Conservation (phyloP, 23 tunicate genomes). For the Diplosoma virens region DNA sequence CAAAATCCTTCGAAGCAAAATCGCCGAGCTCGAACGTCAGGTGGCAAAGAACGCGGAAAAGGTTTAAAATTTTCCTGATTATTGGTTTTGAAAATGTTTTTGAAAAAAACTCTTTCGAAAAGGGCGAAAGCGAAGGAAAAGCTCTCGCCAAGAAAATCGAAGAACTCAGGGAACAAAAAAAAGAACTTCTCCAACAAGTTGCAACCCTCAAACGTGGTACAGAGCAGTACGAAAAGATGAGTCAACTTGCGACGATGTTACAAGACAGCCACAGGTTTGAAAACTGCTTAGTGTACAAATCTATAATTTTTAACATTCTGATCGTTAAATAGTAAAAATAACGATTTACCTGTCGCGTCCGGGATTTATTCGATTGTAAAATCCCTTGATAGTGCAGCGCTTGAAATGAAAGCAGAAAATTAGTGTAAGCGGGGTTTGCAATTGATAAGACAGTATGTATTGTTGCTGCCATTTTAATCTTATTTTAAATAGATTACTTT, state of each 20-base stretch:
- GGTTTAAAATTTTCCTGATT: not conserved
- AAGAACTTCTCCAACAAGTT: constrained; percentile 69
- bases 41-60: not conserved
- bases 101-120: too few species aligned
- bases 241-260: constrained; percentile 70
- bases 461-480: too few species aligned
- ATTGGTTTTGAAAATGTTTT: not conserved
- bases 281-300: not conserved
- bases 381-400: too few species aligned
- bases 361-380: too few species aligned
- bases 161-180: constrained; percentile 54
- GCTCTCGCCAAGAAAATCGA: constrained; percentile 1
- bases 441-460: too few species aligned
- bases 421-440: too few species aligned
- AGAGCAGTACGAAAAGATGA: constrained; percentile 63
- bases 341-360: too few species aligned
- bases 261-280: constrained; percentile 91
- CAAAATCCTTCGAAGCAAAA: constrained; percentile 78
- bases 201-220: constrained; percentile 41
- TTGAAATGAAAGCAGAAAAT: too few species aligned
- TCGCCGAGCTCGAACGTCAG: constrained; percentile 52
- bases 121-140: too few species aligned
- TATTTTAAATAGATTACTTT: too few species aligned
- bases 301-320: too few species aligned
- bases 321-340: too few species aligned